Base-by-base conservation (phyloP, 2,888 invertebrate genomes). In the Caenorhabditis afra region DNA sequence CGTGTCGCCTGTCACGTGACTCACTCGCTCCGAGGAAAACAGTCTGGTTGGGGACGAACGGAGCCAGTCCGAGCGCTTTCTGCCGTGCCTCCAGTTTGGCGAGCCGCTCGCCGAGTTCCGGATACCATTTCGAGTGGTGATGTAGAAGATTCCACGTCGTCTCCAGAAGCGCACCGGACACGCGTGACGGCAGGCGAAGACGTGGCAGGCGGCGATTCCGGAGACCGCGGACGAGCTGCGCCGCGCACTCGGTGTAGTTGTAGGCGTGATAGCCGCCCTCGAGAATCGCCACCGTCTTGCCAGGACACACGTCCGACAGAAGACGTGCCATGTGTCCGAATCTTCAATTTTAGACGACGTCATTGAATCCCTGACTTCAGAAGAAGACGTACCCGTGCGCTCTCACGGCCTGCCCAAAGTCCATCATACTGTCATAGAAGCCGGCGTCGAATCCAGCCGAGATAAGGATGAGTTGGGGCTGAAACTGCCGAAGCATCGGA, bases 391-490 rank as follows among this genome's bases (percentile, higher is more conserved):
- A 82, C 82, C 83, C 86, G 39, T 84, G 95, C 7, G 97, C 94
- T 67, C 96, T 95, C 67, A 98, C 94, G 88, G 93, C 93, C 92
- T 98, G 98, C 62, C 98, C 98, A 71, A 97, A 97, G n/a, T 91
- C 79, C 66, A 81, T 61, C 86, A 86, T 86, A 3, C 81, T 67
- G 37, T 85, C 86, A 50, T 68, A 85, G 71, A 83, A 85, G 37
- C 97, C 96, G 22, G 97, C 97, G 92, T 98, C 98, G 92, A 98
- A 99, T 77, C 98, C 98, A 87, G 96, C 95, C 61, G 97, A 97
- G 77, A 98, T 97, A 85, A 98, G 93, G 81, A 98, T 94, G 18
- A 86, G 39, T 49, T 80, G 64, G 8, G 76, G 76, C 16, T 71
- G 95, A 52, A 58, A 79, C 49, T 83, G 78, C 37, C 59, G 49